These are phyloP conservation scores for Scaptomyza tumidula DNA, from an alignment of 2,888 invertebrate species.

Conservation along the genomic window DNA sequence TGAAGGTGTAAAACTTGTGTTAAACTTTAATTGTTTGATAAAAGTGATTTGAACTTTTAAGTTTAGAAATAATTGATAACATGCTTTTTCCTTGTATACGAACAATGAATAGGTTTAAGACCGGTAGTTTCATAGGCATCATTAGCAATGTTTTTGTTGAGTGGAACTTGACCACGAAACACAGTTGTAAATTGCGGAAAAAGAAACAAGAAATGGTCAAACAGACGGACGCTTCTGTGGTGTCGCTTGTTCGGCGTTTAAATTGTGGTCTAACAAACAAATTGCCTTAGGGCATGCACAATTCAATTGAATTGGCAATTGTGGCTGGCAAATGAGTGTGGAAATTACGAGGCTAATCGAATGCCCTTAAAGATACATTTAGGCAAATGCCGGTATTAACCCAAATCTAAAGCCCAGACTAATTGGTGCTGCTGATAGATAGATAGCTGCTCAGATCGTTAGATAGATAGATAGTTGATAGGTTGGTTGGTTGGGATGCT, in stretches of 20 bases:
- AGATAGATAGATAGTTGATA: conserved; percentile 4
- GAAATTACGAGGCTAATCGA: conserved; percentile 39
- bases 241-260: background rate
- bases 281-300: conserved; percentile 25
- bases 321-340: conserved; percentile 35
- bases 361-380: conserved; percentile 34
- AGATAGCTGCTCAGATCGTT: background rate
- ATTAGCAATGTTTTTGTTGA: background rate
- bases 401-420: conserved; percentile 21
- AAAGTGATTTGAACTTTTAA: background rate
- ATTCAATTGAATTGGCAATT: conserved; percentile 29
- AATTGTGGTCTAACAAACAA: conserved; percentile 18
- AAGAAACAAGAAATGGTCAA: background rate
- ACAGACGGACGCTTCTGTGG: background rate
- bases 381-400: conserved; percentile 18
- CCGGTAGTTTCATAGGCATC: background rate
- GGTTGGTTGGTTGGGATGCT: background rate
- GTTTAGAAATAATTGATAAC: background rate
- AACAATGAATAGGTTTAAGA: background rate
- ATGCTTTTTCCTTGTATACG: background rate
- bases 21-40: background rate
- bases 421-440: conserved; percentile 25
- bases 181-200: background rate
- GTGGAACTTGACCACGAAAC: conserved; percentile 1
- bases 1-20: background rate